Conservation (phyloP, 2,113 vertebrate genomes). For the Ascaphus truei region DNA sequence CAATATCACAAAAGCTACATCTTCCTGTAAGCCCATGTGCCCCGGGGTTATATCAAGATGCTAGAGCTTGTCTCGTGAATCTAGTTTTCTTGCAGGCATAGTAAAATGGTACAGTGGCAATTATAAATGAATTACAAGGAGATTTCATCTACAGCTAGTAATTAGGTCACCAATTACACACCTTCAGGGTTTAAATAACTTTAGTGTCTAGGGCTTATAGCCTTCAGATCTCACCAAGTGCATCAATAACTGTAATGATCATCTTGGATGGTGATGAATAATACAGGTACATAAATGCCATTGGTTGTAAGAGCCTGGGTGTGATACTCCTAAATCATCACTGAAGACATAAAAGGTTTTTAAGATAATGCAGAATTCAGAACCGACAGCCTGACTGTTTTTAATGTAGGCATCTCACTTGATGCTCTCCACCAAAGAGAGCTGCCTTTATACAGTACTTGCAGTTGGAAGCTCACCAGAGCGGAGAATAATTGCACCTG, state of each 20-base stretch:
- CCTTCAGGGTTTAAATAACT: neutral
- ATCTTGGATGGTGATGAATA: neutral
- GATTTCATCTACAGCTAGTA: conserved; percentile 10
- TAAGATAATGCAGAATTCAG: too few relatives aligned
- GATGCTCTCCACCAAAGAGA: too few relatives aligned
- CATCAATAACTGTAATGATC: neutral
- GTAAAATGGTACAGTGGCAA: neutral
- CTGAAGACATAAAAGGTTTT: neutral
- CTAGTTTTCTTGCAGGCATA: neutral
- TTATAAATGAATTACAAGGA: conserved; percentile 12
- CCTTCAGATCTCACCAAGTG: neutral
- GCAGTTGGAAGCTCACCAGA: too few relatives aligned
- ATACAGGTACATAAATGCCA: neutral
- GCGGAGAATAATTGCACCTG: too few relatives aligned
- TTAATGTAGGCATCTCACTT: too few relatives aligned
- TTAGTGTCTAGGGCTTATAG: neutral
- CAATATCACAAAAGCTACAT: too few relatives aligned
- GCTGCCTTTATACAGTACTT: neutral
- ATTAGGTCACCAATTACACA: conserved; percentile 11
- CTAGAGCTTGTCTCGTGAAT: too few relatives aligned
- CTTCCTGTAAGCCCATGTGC: too few relatives aligned
- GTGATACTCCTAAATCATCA: neutral
- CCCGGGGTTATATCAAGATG: too few relatives aligned
- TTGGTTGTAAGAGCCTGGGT: neutral
- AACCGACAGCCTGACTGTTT: too few relatives aligned